Percentiles rank a stretch among this genome's conserved stretches.
These are phyloP conservation scores for Halocynthia aurantium DNA, from an alignment of 23 tunicate species.

Conservation along the genomic window DNA sequence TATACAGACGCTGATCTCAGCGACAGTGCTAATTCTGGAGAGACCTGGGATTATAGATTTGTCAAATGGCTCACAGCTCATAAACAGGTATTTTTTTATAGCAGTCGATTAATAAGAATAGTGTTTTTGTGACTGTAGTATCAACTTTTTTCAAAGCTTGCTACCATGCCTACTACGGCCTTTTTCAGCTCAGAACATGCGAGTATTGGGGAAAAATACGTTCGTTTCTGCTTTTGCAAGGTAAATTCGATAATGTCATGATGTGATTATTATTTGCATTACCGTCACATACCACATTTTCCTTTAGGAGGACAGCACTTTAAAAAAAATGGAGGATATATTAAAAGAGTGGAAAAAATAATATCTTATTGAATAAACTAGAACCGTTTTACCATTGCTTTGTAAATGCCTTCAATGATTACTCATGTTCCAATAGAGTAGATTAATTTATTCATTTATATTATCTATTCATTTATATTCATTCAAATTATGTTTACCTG, in stretches of 20 bases:
- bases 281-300: neutral
- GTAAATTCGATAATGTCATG: conserved; percentile 1
- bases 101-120: neutral
- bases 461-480: no score
- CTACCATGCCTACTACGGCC: conserved; percentile 84
- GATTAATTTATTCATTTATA: no score
- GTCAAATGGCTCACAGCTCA: conserved; percentile 83
- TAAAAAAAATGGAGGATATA: conserved; percentile 51
- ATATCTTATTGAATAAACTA: no score
- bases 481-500: no score
- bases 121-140: no score
- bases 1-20: conserved; percentile 38
- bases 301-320: conserved; percentile 50
- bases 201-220: conserved; percentile 39
- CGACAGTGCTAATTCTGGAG: conserved; percentile 33
- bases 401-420: no score
- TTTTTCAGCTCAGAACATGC: conserved; percentile 66
- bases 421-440: no score
- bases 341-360: conserved; percentile 54
- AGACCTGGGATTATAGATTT: conserved; percentile 59
- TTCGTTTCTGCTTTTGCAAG: conserved; percentile 95
- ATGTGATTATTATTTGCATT: neutral
- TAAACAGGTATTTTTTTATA: conserved; percentile 35
- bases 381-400: no score
- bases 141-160: conserved; percentile 13